Evolutionary conservation across 1,140 invertebrate species (phyloP), one percentile per base, ranked within the genome.

Genomic region (Ectropis grisescens): DNA sequence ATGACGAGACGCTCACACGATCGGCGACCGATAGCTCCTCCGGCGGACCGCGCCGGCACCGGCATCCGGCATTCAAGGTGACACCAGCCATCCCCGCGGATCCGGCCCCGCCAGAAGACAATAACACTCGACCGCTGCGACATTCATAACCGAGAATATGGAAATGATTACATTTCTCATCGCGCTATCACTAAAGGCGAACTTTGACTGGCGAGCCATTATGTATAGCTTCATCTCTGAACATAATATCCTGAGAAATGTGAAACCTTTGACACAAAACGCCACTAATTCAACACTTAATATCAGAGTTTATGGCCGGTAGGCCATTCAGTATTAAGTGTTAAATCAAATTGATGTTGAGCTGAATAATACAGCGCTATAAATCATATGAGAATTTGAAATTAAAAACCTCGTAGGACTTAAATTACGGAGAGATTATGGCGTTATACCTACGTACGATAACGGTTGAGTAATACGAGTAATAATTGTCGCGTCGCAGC

Each of bases 61-160:
- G 65, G 64, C 67, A 76, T 80, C 74, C 74, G 74, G 65, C 65
- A 70, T 54, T 70, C 71, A 75, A 80, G 71, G 75, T 80, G 71
- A 80, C 64, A 70, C 62, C 34, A 48, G 33, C 57, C 62, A 72
- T 79, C 71, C 64, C 70, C 66, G 60, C 67, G 64, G 69, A 75
- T 70, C 61, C 61, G 61, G 61, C 65, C 58, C 37, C 27, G 36
- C 36, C 51, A 39, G 30, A 42, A 40, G 33, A 32, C 11, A n/a
- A 36, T 32, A 37, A 34, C 28, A 41, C 29, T 23, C n/a, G n/a
- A n/a, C n/a, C n/a, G n/a, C n/a, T n/a, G n/a, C n/a, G n/a, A n/a
- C n/a, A n/a, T n/a, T n/a, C n/a, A n/a, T n/a, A n/a, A n/a, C n/a
- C n/a, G n/a, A n/a, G n/a, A n/a, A n/a, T n/a, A n/a, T n/a, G n/a